Base-by-base conservation (phyloP, 2,888 invertebrate species). In the Andrena bicolor region DNA sequence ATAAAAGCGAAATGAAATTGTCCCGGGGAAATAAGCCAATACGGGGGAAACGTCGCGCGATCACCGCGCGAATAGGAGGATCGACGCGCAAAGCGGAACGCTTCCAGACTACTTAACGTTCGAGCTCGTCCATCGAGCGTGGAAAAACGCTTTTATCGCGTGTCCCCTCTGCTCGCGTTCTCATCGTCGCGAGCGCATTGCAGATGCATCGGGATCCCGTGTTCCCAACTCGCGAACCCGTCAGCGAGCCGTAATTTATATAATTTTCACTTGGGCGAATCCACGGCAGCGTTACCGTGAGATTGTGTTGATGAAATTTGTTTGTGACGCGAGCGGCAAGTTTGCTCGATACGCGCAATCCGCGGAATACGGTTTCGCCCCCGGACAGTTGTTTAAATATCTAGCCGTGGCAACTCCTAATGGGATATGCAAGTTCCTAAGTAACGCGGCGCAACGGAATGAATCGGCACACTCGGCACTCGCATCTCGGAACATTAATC, bases 1-100 rank as follows among this genome's bases (percentile, higher is more conserved):
- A 82, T 48, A 70, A 61, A 69, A 58, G 20, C 2, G n/a, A 13
- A 56, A 16, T 23, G 13, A 79, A 28, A 63, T 2, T 51, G 20
- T 30, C 1, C 66, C 3, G 2, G 35, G 28, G 32, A 56, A 6
- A 4, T 4, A 64, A 5, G 13, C 48, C 16, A 0, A 10, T 35
- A 13, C 10, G 30, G 3, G 4, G 41, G 35, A n/a, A 10, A 28
- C 20, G 8, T 2, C 7, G 8, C 3, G 26, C 23, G 53, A 16
- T n/a, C 64, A 41, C 16, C 41, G 0, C 41, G 7, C 32, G 2
- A 8, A 4, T 13, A 41, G 1, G 63, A 5, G 20, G 20, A 30
- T 8, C 16, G 30, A 58, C 20, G 30, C 13, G 48, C 2, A 2
- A 2, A 13, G 41, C 23, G 10, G 35, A 41, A 1, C 41, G 10